Evolutionary conservation across 2,797 vertebrate genomes (phyloP).

Genomic region (Eutrigla gurnardus): DNA sequence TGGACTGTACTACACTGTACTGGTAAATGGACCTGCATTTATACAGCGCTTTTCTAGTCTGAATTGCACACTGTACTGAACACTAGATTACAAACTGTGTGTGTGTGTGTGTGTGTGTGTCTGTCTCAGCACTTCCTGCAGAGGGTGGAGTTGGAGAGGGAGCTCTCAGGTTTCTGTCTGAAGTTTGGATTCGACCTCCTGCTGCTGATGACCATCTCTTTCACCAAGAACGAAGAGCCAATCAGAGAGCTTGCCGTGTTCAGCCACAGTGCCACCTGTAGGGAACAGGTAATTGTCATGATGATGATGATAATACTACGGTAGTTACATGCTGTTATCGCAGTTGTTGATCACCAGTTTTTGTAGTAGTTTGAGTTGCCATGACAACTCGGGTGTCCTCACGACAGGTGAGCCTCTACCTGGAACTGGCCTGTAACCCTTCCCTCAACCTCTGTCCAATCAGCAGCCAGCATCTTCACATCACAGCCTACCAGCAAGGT

Average conservation of each 20-base stretch:
- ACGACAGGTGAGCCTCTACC: slow-evolving; percentile 84
- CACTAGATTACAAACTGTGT: neutral
- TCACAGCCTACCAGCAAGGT: slow-evolving; percentile 85
- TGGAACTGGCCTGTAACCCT: slow-evolving; percentile 84
- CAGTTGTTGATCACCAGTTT: neutral
- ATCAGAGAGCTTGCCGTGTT: slow-evolving; percentile 88
- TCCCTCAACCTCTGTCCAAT: slow-evolving; percentile 82
- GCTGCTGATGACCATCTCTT: slow-evolving; percentile 90
- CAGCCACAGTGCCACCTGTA: slow-evolving; percentile 80
- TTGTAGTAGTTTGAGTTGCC: neutral
- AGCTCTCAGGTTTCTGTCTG: slow-evolving; percentile 88
- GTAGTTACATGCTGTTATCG: neutral
- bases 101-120: slow-evolving; percentile 3
- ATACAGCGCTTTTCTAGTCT: too few species aligned
- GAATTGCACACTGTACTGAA: too few species aligned
- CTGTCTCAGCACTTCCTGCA: slow-evolving; percentile 85
- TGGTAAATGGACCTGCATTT: neutral
- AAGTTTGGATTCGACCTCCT: slow-evolving; percentile 80
- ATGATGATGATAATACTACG: neutral
- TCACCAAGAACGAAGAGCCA: slow-evolving; percentile 81
- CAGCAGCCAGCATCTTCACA: slow-evolving; percentile 75
- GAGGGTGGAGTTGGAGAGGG: slow-evolving; percentile 79
- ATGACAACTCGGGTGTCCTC: neutral
- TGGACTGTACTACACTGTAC: neutral
- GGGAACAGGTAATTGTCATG: slow-evolving; percentile 74